Evolutionary conservation across 2,113 vertebrate genomes (phyloP).

Genomic region (Cephalopholis sonnerati): DNA sequence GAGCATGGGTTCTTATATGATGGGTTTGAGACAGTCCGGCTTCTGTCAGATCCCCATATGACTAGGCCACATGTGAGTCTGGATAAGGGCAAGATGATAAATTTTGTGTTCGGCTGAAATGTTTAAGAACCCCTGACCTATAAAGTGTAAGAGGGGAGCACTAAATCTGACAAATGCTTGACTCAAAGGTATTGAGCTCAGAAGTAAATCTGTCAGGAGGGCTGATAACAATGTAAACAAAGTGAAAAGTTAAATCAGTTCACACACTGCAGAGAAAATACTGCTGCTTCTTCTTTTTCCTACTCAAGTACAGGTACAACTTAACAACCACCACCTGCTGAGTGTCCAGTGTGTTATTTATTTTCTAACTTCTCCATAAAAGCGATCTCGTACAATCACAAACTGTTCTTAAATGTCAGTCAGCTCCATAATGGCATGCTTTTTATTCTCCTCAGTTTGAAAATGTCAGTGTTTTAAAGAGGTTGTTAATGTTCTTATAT

Average conservation of each 20-base stretch:
- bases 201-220: slow-evolving; percentile 28
- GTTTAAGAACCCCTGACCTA: slow-evolving; percentile 22
- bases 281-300: not conserved
- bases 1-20: not conserved
- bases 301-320: not conserved
- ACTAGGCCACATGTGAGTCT: not conserved
- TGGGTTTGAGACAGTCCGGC: not conserved
- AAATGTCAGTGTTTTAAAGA: too few relatives aligned
- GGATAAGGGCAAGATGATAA: slow-evolving; percentile 12
- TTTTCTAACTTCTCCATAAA: not conserved
- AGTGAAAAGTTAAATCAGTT: slow-evolving; percentile 31
- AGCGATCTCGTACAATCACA: not conserved
- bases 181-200: slow-evolving; percentile 20
- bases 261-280: not conserved
- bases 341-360: not conserved
- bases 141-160: not conserved
- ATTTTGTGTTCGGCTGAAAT: slow-evolving; percentile 23
- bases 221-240: slow-evolving; percentile 31
- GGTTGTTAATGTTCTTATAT: too few relatives aligned
- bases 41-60: not conserved
- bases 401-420: not conserved
- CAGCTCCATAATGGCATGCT: too few relatives aligned
- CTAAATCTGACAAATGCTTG: slow-evolving; percentile 18
- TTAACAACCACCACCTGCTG: not conserved
- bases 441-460: too few relatives aligned